phyloP scores from a whole-genome alignment of 2,113 vertebrate genomes.

The Chaetops frenatus region DNA sequence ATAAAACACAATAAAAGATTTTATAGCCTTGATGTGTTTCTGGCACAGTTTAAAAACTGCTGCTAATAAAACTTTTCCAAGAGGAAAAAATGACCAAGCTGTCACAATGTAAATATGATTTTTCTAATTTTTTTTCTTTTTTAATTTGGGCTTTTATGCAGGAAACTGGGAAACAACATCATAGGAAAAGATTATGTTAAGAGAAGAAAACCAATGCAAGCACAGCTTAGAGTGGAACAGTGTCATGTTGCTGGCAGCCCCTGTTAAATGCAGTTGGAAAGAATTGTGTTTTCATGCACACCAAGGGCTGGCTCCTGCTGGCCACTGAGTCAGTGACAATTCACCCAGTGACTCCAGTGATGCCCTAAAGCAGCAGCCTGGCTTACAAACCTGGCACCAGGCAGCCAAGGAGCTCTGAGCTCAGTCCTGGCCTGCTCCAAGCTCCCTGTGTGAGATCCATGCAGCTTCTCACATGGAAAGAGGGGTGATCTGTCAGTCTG shows the following conservation, averaged over 20 bases:
- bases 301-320: not conserved
- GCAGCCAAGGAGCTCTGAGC: not conserved
- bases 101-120: conserved; percentile 2
- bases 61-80: conserved; percentile 37
- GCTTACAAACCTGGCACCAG: not conserved
- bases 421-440: not conserved
- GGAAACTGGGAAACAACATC: not conserved
- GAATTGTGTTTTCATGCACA: not conserved
- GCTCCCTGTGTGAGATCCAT: not conserved
- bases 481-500: not conserved
- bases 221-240: not conserved
- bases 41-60: not conserved
- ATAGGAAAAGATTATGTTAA: not conserved
- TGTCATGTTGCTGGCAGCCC: not conserved
- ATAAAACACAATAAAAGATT: conserved; percentile 27
- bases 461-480: not conserved
- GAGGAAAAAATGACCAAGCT: conserved; percentile 18
- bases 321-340: not conserved
- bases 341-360: not conserved
- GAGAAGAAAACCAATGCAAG: not conserved
- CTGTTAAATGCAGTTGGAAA: not conserved
- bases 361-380: not conserved
- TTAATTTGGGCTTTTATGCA: not conserved
- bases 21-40: conserved; percentile 51
- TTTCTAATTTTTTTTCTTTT: not conserved